phyloP scores from a whole-genome alignment of 2,797 vertebrate genomes.

The Eidolon dupreanum region DNA sequence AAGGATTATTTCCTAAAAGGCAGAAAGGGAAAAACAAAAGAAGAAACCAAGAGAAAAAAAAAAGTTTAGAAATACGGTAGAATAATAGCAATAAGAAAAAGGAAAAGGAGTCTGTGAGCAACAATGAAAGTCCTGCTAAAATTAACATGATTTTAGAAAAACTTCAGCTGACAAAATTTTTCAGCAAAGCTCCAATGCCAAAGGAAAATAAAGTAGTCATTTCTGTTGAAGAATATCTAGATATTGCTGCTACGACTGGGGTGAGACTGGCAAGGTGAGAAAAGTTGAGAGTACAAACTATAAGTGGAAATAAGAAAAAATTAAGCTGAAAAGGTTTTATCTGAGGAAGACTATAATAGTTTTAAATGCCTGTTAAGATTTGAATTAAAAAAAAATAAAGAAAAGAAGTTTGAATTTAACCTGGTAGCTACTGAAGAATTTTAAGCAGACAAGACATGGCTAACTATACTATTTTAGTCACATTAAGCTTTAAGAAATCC shows the following conservation, averaged over 20 bases:
- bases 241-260: background rate
- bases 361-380: background rate
- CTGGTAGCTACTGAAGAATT: background rate
- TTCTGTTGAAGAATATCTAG: background rate
- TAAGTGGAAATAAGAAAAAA: slow-evolving; percentile 12
- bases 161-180: background rate
- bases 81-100: background rate
- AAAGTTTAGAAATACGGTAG: background rate
- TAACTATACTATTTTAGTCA: background rate
- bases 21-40: background rate
- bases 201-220: background rate
- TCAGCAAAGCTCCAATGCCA: slow-evolving; percentile 1
- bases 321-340: background rate
- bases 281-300: background rate
- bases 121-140: slow-evolving; percentile 37
- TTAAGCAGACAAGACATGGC: background rate
- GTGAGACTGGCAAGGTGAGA: background rate
- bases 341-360: background rate
- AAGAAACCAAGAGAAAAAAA: background rate
- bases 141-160: background rate
- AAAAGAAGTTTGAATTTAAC: background rate
- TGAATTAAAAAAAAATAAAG: background rate
- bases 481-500: background rate
- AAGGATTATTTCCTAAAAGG: slow-evolving; percentile 6
- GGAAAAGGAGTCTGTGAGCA: background rate